Evolutionary conservation across 1,140 invertebrate species (phyloP), one percentile per base, ranked within the genome.

Genomic region (Goniozus legneri): DNA sequence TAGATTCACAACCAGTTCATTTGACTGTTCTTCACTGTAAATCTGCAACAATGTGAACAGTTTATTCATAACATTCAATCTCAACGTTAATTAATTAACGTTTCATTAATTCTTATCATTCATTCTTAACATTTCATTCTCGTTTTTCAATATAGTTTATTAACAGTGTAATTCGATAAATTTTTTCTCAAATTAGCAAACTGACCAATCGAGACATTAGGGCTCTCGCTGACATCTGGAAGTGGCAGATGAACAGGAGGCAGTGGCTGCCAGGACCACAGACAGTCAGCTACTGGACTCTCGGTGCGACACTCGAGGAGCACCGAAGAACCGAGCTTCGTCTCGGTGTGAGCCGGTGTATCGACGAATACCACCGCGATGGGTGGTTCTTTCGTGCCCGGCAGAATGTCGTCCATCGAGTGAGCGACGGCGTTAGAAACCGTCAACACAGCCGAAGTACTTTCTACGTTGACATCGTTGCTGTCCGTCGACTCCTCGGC

Each of bases 241-340:
- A 68, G 59, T 24, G 73, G 73, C 27, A 74, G 51, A 41, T 71
- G 62, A 20, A 64, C 58, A 3, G 73, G 71, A 2, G 73, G 67
- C 15, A 75, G 49, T 18, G 71, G 65, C 14, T 64, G 65, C 74
- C 74, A 76, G 35, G 69, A 73, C 74, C 74, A 75, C 36, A 68
- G 71, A 30, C 74, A 75, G 39, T 75, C 71, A 27, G 52, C 56
- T 10, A 76, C 73, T 37, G 71, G 64, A 51, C 59, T 56, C 7
- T 57, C 54, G 3, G 72, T 72, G 41, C 67, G 61, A 45, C 74
- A 76, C 27, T 65, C 58, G 24, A 76, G 48, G 20, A 75, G 44
- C 3, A 75, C 67, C 21, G 72, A 72, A 3, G 65, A 58, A 0
- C 67, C 73, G 8, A 73, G 52, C 40, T 65, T 52, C 18, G 69